phyloP scores from a whole-genome alignment of 1,140 invertebrate species.

The Calycopis cecrops region DNA sequence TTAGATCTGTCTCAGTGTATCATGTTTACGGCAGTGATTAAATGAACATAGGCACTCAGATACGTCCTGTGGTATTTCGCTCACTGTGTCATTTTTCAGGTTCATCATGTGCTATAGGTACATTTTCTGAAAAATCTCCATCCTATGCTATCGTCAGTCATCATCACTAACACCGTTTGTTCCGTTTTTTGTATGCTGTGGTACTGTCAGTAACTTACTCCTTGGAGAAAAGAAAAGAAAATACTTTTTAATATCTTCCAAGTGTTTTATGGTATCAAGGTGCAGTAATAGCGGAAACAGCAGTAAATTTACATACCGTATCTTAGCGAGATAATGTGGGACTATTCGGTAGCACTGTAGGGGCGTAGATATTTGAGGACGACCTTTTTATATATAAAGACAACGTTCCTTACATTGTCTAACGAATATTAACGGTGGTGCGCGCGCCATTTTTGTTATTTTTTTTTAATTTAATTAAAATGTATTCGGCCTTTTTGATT shows the following conservation, averaged over 20 bases:
- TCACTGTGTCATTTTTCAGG: no score
- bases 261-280: background rate
- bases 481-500: background rate
- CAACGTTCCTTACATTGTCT: background rate
- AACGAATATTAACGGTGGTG: background rate
- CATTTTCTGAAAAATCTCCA: no score
- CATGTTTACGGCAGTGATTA: no score
- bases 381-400: background rate
- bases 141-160: no score
- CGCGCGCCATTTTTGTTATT: background rate
- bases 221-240: background rate
- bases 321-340: background rate
- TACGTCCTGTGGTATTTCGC: no score
- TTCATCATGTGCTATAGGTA: no score
- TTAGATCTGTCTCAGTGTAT: no score
- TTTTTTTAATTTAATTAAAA: constrained; percentile 1
- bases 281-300: background rate
- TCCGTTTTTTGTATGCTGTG: no score
- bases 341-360: constrained; percentile 4
- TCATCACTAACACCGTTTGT: no score
- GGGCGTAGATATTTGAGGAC: background rate
- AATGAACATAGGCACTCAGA: no score
- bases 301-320: constrained; percentile 7
- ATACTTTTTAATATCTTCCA: background rate
- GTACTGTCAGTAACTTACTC: no score